Conservation (phyloP, 2,797 vertebrate genomes). For the Sebastes kiyomatsui region DNA sequence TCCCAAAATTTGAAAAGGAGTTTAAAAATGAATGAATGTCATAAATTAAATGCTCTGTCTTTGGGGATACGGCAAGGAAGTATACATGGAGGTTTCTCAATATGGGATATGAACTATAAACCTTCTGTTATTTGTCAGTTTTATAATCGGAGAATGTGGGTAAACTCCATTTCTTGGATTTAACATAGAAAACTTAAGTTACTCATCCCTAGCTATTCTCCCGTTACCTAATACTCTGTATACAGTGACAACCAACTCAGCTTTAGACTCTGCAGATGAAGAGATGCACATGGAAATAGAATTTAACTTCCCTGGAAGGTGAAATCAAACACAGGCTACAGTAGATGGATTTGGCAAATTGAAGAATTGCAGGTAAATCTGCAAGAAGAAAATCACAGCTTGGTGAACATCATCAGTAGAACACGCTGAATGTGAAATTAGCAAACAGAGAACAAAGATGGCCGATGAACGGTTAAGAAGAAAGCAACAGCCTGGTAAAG, state of each 20-base stretch:
- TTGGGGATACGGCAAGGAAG: constrained; percentile 7
- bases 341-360: constrained; percentile 48
- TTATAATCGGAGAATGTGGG: constrained; percentile 5
- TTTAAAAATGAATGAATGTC: constrained; percentile 20
- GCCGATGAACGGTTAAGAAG: neutral
- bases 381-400: constrained; percentile 64
- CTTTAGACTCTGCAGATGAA: constrained; percentile 20
- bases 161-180: constrained; percentile 13
- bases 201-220: neutral
- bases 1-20: constrained; percentile 27
- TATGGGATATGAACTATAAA: constrained; percentile 26
- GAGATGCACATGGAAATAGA: constrained; percentile 22
- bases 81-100: constrained; percentile 11
- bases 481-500: constrained; percentile 29
- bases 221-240: neutral
- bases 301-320: constrained; percentile 10
- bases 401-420: constrained; percentile 18
- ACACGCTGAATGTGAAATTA: neutral
- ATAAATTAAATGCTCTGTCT: constrained; percentile 36
- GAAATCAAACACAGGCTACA: constrained; percentile 33
- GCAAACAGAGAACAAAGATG: neutral
- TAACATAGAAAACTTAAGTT: constrained; percentile 14
- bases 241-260: constrained; percentile 72
- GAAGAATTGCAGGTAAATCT: constrained; percentile 72
- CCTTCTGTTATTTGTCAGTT: constrained; percentile 1